Evolutionary conservation across 2,113 vertebrate species (phyloP).

Genomic region (Platichthys flesus): DNA sequence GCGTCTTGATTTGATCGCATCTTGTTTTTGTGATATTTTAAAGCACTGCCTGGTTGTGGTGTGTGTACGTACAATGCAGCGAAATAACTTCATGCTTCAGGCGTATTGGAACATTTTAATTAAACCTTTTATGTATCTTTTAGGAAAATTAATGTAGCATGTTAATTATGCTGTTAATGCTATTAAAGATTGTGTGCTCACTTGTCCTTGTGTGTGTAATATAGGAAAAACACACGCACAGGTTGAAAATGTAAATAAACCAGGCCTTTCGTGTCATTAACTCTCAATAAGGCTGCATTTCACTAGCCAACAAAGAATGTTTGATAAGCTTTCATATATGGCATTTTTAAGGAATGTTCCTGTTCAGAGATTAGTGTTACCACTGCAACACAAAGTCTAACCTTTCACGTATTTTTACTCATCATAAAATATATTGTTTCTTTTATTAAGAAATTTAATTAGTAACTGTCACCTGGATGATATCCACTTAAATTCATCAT

Average conservation of each 20-base stretch:
- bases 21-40: background rate
- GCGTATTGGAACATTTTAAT: background rate
- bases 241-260: background rate
- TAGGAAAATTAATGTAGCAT: background rate
- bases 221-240: background rate
- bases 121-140: background rate
- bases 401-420: no score
- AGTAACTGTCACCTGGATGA: background rate
- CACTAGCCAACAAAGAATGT: background rate
- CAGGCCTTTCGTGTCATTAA: background rate
- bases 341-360: no score
- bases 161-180: background rate
- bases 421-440: no score
- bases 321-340: no score
- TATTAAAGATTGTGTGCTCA: background rate
- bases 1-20: background rate
- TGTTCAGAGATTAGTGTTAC: no score
- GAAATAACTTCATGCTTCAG: background rate
- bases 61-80: background rate
- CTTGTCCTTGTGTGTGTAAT: background rate
- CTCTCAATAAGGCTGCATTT: background rate
- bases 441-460: background rate
- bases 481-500: background rate
- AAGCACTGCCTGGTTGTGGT: background rate
- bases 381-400: no score